Evolutionary conservation across 2,888 invertebrate species (phyloP).

Genomic region (Halictus quadricinctus): DNA sequence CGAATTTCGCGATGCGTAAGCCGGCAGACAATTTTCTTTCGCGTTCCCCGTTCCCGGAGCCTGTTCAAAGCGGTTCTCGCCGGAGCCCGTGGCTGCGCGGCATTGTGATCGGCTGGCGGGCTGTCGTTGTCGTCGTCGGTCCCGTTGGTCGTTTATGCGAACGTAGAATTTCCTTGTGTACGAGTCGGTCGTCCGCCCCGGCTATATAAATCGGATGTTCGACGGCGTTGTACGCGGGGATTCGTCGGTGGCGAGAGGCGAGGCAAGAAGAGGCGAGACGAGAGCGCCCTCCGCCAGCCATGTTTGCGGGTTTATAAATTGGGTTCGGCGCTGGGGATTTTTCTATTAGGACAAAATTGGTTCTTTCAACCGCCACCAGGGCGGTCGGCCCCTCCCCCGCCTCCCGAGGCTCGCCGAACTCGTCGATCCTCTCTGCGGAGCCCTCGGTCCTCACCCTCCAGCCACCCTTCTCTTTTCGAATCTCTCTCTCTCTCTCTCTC

Average conservation of each 20-base stretch:
- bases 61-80: neutral
- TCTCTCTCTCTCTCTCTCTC: slow-evolving; percentile 14
- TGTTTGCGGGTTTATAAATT: slow-evolving; percentile 83
- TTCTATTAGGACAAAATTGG: slow-evolving; percentile 83
- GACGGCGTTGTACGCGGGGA: slow-evolving; percentile 71
- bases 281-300: slow-evolving; percentile 76
- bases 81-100: neutral
- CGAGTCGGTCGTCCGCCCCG: slow-evolving; percentile 25
- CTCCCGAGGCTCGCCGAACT: slow-evolving; percentile 58
- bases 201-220: slow-evolving; percentile 75
- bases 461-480: slow-evolving; percentile 43
- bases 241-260: slow-evolving; percentile 62
- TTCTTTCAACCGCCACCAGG: slow-evolving; percentile 82
- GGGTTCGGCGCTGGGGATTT: slow-evolving; percentile 82
- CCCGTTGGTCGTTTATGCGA: slow-evolving; percentile 50
- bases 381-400: slow-evolving; percentile 67
- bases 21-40: slow-evolving; percentile 49
- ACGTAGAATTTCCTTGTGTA: slow-evolving; percentile 65
- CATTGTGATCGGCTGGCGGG: neutral
- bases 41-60: slow-evolving; percentile 4
- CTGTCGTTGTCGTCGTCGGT: slow-evolving; percentile 17
- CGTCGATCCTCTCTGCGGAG: slow-evolving; percentile 63
- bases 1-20: slow-evolving; percentile 45
- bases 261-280: slow-evolving; percentile 55
- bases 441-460: slow-evolving; percentile 41